phyloP scores from a whole-genome alignment of 2,797 vertebrate genomes.

The Geotrypetes seraphini region DNA sequence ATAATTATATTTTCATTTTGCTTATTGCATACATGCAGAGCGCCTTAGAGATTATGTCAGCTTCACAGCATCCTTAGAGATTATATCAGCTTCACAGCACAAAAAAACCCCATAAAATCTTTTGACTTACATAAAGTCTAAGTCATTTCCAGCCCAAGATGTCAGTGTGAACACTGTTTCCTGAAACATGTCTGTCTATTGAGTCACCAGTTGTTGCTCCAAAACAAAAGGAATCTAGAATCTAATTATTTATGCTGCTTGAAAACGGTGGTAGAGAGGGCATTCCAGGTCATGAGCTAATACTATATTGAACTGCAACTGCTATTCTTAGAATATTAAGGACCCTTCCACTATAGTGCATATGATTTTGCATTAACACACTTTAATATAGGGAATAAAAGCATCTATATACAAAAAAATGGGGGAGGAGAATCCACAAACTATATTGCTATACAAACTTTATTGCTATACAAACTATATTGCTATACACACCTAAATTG shows the following conservation, averaged over 20 bases:
- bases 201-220: slow-evolving; percentile 35
- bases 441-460: too few relatives aligned
- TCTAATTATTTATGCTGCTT: slow-evolving; percentile 50
- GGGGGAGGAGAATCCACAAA: too few relatives aligned
- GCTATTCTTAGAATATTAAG: slow-evolving; percentile 37
- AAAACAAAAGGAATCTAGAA: slow-evolving; percentile 40
- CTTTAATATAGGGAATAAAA: too few relatives aligned
- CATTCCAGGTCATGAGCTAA: slow-evolving; percentile 32
- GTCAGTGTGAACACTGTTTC: slow-evolving; percentile 40
- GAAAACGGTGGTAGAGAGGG: slow-evolving; percentile 20
- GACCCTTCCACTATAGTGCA: slow-evolving; percentile 20
- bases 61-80: slow-evolving; percentile 21
- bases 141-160: slow-evolving; percentile 37
- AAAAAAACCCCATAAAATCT: slow-evolving; percentile 19
- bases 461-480: too few relatives aligned
- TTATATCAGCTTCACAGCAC: slow-evolving; percentile 12
- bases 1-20: slow-evolving; percentile 9
- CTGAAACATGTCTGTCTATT: slow-evolving; percentile 36
- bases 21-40: slow-evolving; percentile 9
- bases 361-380: slow-evolving; percentile 20
- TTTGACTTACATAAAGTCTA: slow-evolving; percentile 23
- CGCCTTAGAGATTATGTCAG: slow-evolving; percentile 20
- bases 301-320: slow-evolving; percentile 27
- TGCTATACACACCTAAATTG: too few relatives aligned
- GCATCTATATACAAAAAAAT: too few relatives aligned